Evolutionary conservation across 2,113 vertebrate species (phyloP).

Genomic region (Entomyzon cyanotis): DNA sequence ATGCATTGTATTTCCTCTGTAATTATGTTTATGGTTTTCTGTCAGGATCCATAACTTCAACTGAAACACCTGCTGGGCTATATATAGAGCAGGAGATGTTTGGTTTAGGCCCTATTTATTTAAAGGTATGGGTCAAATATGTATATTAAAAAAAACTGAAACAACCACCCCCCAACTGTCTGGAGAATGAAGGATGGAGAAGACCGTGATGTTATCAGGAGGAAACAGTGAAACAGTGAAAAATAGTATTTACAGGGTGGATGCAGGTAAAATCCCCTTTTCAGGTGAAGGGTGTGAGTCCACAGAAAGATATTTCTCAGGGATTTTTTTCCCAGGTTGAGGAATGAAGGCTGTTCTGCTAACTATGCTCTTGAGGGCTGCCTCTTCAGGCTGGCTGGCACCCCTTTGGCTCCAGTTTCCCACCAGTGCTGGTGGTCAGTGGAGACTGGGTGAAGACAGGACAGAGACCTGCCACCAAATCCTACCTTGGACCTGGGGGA

Average conservation of each 20-base stretch:
- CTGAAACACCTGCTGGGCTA: background rate
- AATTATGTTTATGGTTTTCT: constrained; percentile 19
- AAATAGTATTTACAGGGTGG: background rate
- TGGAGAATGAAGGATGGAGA: background rate
- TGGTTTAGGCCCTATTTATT: constrained; percentile 46
- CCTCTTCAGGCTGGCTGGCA: background rate
- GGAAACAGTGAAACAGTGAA: background rate
- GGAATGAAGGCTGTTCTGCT: background rate
- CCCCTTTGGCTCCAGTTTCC: background rate
- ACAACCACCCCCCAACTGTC: background rate
- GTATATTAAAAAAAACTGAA: background rate
- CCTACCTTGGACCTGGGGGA: background rate
- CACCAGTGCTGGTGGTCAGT: background rate
- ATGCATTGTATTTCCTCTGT: constrained; percentile 16
- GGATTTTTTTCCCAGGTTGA: background rate
- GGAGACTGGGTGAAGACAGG: background rate
- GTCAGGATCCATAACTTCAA: background rate
- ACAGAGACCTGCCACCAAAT: background rate
- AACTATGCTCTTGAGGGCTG: background rate
- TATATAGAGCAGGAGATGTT: background rate
- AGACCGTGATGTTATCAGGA: accelerated
- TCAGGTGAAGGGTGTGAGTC: background rate
- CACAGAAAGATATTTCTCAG: background rate
- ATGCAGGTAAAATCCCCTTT: background rate
- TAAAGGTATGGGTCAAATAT: constrained; percentile 8